Evolutionary conservation across 2,888 invertebrate species (phyloP), one percentile per base, ranked within the genome.

Genomic region (Ryuthela nishihirai): DNA sequence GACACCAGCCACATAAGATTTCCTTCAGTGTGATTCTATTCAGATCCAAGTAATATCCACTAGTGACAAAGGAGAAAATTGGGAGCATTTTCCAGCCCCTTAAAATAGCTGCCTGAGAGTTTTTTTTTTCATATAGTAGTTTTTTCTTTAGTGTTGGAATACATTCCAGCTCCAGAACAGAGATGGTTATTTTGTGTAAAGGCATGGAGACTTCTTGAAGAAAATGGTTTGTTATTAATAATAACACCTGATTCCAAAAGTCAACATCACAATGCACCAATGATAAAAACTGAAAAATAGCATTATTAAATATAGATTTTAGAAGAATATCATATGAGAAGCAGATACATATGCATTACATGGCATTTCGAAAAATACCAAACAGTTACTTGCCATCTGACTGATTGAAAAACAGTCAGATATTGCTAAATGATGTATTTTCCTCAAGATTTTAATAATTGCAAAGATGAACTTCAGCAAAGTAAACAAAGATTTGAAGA

Each of bases 181-280:
- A 80, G 94, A 66, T 80, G 85, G 68, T 66, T 73, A 35, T 87
- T 88, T 69, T 92, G 92, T 74, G 70, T 77, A 63, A 90, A 86
- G 71, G 93, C 93, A 0, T 85, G 84, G 65, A 71, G 81, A 3
- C 72, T 92, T 46, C 75, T 95, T 20, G 82, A 80, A 71, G 72
- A 77, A 15, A 85, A 85, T 70, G 93, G 93, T 0, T 75, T 93
- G 32, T 75, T 91, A 25, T 75, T 90, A 12, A 84, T 94, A 44
- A 82, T 85, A 48, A 90, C 90, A 42, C 94, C 94, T 2, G 94
- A 95, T 74, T 93, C 93, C 0, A 88, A 88, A 73, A 88, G 89
- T 77, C 84, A 87, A 17, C 85, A 87, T 7, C 85, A 88, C 10
- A 93, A 93, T 76, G 83, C 85, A 1, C 82, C 82, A 67, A 76